These are phyloP conservation scores for Azemiops feae DNA, from an alignment of 2,113 vertebrate genomes.

Conservation along the genomic window DNA sequence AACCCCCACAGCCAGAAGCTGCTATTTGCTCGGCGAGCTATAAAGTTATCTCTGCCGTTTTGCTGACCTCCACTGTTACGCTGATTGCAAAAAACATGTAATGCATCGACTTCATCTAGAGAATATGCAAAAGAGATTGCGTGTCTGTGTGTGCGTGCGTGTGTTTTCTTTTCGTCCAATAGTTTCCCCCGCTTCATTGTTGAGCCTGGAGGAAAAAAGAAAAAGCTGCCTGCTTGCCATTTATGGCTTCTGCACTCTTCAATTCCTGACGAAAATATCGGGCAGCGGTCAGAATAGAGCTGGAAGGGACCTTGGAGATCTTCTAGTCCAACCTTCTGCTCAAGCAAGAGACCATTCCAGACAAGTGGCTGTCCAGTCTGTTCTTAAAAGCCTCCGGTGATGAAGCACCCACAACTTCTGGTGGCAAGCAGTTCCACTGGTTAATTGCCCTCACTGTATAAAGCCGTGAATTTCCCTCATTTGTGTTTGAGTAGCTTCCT, in stretches of 20 bases:
- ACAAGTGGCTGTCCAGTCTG: background rate
- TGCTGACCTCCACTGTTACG: background rate
- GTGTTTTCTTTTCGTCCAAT: background rate
- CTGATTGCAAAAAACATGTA: background rate
- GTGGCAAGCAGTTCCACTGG: no score
- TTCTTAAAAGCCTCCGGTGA: background rate
- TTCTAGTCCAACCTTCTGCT: background rate
- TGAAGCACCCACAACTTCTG: background rate
- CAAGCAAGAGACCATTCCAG: background rate
- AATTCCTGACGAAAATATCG: background rate
- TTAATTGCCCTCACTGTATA: background rate
- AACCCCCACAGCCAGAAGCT: background rate
- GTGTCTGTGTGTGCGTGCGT: no score
- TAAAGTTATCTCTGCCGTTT: background rate
- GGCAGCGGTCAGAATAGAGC: background rate
- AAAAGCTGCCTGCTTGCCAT: background rate
- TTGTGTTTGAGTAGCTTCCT: no score
- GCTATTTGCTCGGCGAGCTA: background rate
- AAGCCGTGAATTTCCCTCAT: no score
- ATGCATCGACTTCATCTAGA: background rate
- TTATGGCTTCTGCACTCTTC: background rate
- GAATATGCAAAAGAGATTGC: background rate
- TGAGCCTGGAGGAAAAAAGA: background rate
- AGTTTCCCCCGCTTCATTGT: background rate
- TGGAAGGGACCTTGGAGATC: background rate